A percentile compares a stretch with the other conserved stretches of the same genome.
Evolutionary conservation across 2,797 vertebrate species (phyloP).

Genomic region (Falco columbarius): DNA sequence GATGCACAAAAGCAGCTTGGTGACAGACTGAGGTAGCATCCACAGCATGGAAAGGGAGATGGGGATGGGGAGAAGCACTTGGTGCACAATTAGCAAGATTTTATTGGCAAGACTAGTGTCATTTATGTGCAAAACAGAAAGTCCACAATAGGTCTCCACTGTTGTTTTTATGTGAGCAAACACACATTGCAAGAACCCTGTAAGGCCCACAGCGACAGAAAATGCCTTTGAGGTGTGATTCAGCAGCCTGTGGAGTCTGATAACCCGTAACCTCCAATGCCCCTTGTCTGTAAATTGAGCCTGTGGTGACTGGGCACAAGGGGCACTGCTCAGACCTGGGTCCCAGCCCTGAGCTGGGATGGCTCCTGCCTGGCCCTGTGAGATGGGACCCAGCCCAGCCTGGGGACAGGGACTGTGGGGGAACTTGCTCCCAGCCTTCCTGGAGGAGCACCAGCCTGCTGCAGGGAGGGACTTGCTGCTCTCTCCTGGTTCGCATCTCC

Average conservation of each 20-base stretch:
- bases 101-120: not conserved
- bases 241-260: not conserved
- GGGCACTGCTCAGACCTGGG: accelerated
- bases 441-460: not conserved
- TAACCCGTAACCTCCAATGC: not conserved
- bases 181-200: not conserved
- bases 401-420: accelerated
- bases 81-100: not conserved
- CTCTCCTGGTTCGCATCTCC: not conserved
- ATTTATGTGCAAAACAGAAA: not conserved
- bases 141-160: not conserved
- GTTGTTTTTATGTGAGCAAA: not conserved
- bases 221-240: not conserved
- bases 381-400: not conserved
- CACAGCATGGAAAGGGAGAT: not conserved
- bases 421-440: not conserved
- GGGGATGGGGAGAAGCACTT: not conserved
- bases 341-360: not conserved
- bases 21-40: not conserved
- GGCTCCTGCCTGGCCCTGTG: not conserved
- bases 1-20: accelerated
- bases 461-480: not conserved
- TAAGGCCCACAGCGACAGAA: not conserved
- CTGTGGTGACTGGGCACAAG: not conserved
- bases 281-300: not conserved